These are phyloP conservation scores for Epirrhoe tristata DNA, from an alignment of 2,888 invertebrate species.

Conservation along the genomic window DNA sequence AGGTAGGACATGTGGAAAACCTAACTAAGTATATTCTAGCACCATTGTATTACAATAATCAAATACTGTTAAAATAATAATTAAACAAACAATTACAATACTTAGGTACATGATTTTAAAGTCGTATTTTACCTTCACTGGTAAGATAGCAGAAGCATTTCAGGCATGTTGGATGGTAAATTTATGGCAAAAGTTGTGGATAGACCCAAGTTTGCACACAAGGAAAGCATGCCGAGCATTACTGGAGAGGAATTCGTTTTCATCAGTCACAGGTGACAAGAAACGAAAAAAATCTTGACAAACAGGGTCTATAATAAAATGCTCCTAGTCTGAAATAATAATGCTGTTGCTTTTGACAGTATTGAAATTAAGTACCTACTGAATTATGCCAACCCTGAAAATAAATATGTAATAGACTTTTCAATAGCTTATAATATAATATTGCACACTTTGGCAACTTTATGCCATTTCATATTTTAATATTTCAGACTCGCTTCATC, in stretches of 20 bases:
- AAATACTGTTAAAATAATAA: not conserved
- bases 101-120: not conserved
- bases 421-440: no score
- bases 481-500: not conserved
- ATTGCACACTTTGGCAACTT: no score
- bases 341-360: no score
- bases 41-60: not conserved
- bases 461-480: not conserved
- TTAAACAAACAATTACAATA: not conserved
- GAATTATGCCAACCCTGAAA: no score
- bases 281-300: not conserved
- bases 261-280: not conserved
- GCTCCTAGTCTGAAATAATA: no score
- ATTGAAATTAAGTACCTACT: no score
- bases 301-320: not conserved
- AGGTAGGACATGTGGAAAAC: no score
- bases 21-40: no score
- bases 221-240: slow-evolving; percentile 31
- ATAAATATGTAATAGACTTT: no score
- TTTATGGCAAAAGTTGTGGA: slow-evolving; percentile 38
- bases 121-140: not conserved
- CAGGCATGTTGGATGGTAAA: slow-evolving; percentile 29
- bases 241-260: slow-evolving; percentile 15
- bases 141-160: slow-evolving; percentile 6
- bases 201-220: slow-evolving; percentile 19